Conservation (phyloP, 2,113 vertebrate genomes). For the Pseudorhombus dupliciocellatus region DNA sequence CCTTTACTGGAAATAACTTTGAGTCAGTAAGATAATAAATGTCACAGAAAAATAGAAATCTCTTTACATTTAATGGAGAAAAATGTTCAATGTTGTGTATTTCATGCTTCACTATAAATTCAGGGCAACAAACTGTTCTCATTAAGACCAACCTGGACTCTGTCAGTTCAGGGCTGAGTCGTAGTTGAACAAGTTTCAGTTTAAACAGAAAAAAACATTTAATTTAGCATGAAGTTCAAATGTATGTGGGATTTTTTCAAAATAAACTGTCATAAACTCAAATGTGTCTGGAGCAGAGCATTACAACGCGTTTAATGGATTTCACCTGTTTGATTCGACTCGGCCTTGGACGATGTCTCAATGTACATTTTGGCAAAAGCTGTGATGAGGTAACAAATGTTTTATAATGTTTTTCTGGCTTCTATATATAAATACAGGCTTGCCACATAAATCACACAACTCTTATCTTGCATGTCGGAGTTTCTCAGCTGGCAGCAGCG, state of each 20-base stretch:
- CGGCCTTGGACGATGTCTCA: conserved; percentile 6
- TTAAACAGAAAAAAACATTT: neutral
- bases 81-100: no score
- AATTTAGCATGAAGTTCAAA: conserved; percentile 2
- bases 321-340: conserved; percentile 27
- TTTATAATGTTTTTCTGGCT: conserved; percentile 24
- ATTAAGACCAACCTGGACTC: neutral
- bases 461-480: conserved; percentile 11
- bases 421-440: conserved; percentile 26
- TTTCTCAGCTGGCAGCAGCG: conserved; percentile 18
- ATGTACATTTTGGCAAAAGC: conserved; percentile 38
- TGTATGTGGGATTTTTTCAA: neutral
- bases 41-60: no score
- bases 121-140: neutral
- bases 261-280: neutral
- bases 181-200: neutral
- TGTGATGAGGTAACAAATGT: conserved; percentile 36
- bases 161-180: conserved; percentile 2
- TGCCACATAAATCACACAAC: conserved; percentile 38
- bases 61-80: no score
- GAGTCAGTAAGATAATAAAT: no score
- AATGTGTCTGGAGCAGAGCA: neutral
- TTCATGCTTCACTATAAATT: neutral
- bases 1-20: no score
- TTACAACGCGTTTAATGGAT: conserved; percentile 6